These are phyloP conservation scores for Melolontha melolontha DNA, from an alignment of 2,888 invertebrate species.

Conservation along the genomic window DNA sequence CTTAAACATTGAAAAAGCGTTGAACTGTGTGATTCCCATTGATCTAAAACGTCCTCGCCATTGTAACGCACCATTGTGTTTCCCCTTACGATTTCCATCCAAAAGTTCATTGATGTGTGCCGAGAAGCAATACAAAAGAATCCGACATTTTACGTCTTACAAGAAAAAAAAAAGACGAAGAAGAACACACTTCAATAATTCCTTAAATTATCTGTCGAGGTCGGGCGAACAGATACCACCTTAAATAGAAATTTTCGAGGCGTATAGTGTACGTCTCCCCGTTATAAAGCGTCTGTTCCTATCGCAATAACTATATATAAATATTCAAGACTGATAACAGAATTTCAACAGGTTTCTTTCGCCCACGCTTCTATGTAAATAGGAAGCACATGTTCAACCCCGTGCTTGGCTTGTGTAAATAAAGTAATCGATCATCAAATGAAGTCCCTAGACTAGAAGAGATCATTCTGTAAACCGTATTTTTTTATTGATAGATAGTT, in stretches of 20 bases:
- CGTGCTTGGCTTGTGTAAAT: slow-evolving; percentile 16
- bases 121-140: slow-evolving; percentile 28
- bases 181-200: slow-evolving; percentile 33
- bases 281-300: too few relatives aligned
- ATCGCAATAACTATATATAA: too few relatives aligned
- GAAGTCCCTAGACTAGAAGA: slow-evolving; percentile 8
- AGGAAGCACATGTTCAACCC: slow-evolving; percentile 13
- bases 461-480: neutral
- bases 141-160: slow-evolving; percentile 19
- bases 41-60: slow-evolving; percentile 35
- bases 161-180: slow-evolving; percentile 13
- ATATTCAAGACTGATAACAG: slow-evolving; percentile 15
- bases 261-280: too few relatives aligned
- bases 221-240: slow-evolving; percentile 13
- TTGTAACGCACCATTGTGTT: slow-evolving; percentile 33
- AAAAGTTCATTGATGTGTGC: slow-evolving; percentile 36
- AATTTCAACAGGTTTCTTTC: slow-evolving; percentile 22
- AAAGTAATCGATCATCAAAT: slow-evolving; percentile 22
- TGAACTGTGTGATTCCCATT: slow-evolving; percentile 38
- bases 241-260: too few relatives aligned
- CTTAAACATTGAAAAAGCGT: slow-evolving; percentile 27
- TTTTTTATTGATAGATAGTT: neutral
- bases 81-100: slow-evolving; percentile 21
- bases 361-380: slow-evolving; percentile 20
- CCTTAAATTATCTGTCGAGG: slow-evolving; percentile 25